Evolutionary conservation across 2,797 vertebrate species (phyloP).

Genomic region (Brotula barbata): DNA sequence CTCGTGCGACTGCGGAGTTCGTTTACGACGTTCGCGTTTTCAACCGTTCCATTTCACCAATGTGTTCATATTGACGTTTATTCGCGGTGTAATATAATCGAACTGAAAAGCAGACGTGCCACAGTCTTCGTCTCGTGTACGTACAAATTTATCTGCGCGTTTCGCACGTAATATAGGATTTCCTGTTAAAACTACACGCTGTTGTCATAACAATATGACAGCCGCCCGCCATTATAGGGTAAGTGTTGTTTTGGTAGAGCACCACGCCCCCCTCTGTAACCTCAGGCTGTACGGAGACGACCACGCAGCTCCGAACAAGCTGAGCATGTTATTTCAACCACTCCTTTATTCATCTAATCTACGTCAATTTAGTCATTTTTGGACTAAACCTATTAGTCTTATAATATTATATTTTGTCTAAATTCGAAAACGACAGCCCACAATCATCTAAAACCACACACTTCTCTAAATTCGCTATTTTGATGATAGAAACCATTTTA

Average conservation of each 20-base stretch:
- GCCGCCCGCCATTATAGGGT: slow-evolving; percentile 76
- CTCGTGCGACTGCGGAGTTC: slow-evolving; percentile 42
- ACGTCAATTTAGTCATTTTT: not conserved
- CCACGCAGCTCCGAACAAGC: slow-evolving; percentile 15
- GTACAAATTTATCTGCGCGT: not conserved
- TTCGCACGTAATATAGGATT: not conserved
- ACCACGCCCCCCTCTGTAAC: slow-evolving; percentile 78
- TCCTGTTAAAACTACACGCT: slow-evolving; percentile 36
- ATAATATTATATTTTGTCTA: too few species aligned
- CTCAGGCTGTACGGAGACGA: slow-evolving; percentile 43
- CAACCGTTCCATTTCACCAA: too few species aligned
- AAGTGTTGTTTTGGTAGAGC: slow-evolving; percentile 73
- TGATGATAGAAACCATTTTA: too few species aligned
- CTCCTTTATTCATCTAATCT: not conserved
- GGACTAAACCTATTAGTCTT: too few species aligned
- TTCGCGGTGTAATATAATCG: rapidly evolving
- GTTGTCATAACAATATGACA: slow-evolving; percentile 73
- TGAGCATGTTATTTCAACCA: not conserved
- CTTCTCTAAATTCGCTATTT: too few species aligned
- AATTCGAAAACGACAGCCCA: too few species aligned
- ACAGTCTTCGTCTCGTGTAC: not conserved
- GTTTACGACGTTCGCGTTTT: too few species aligned
- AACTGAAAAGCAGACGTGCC: not conserved
- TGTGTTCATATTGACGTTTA: not conserved
- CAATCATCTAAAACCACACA: too few species aligned